Evolutionary conservation across 2,888 invertebrate genomes (phyloP).

Genomic region (Tinea trinotella): DNA sequence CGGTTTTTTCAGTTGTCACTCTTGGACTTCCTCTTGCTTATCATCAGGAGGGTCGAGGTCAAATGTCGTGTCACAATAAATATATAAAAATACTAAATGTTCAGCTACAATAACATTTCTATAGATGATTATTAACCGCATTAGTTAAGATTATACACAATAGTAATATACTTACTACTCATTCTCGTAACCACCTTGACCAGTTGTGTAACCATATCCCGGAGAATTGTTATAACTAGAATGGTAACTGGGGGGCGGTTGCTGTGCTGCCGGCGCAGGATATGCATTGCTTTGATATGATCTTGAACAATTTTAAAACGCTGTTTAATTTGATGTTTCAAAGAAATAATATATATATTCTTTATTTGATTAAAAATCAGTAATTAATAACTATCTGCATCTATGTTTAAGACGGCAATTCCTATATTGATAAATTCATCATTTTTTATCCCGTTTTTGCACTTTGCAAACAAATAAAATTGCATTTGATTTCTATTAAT

Average conservation of each 20-base stretch:
- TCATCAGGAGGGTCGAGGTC: too few species aligned
- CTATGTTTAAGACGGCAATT: constrained; percentile 66
- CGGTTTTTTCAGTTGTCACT: too few species aligned
- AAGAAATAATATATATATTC: not conserved
- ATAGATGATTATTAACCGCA: too few species aligned
- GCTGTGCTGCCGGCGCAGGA: constrained; percentile 42
- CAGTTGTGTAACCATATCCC: constrained; percentile 54
- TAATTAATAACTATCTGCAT: constrained; percentile 46
- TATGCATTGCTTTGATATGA: constrained; percentile 54
- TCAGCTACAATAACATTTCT: too few species aligned
- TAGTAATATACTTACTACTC: constrained; percentile 50
- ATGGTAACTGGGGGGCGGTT: constrained; percentile 42
- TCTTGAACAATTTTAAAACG: too few species aligned
- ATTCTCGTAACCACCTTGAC: constrained; percentile 51
- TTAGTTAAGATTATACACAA: too few species aligned
- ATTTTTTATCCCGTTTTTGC: constrained; percentile 30
- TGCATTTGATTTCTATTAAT: too few species aligned
- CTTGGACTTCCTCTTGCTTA: too few species aligned
- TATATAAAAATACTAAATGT: too few species aligned
- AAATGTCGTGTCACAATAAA: too few species aligned
- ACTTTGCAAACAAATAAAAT: too few species aligned
- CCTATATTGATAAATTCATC: constrained; percentile 40
- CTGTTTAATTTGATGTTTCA: too few species aligned
- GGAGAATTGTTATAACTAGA: constrained; percentile 31
- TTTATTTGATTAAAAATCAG: constrained; percentile 5